Percentiles rank a stretch among this genome's conserved stretches.
Evolutionary conservation across 2,888 invertebrate genomes (phyloP).

Genomic region (Macaria liturata): DNA sequence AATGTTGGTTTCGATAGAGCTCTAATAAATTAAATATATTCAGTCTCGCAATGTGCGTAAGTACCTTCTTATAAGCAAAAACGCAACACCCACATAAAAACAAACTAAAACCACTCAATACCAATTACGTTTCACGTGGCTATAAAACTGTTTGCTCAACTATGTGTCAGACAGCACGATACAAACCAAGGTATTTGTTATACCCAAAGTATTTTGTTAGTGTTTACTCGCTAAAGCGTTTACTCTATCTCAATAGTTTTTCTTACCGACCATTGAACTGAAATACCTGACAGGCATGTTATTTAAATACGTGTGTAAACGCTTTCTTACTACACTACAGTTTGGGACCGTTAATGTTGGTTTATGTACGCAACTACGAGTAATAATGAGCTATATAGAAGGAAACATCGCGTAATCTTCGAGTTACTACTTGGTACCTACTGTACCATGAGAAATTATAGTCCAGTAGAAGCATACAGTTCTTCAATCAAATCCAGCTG

Average conservation of each 20-base stretch:
- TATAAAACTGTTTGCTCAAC: constrained; percentile 29
- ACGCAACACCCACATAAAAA: constrained; percentile 1
- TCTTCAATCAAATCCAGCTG: neutral
- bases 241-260: constrained; percentile 20
- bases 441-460: too few relatives aligned
- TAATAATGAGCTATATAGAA: too few relatives aligned
- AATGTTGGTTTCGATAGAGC: too few relatives aligned
- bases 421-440: too few relatives aligned
- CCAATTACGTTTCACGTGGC: constrained; percentile 26
- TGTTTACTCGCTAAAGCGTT: constrained; percentile 28
- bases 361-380: too few relatives aligned
- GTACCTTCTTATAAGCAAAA: neutral
- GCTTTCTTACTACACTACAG: neutral
- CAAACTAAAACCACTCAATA: constrained; percentile 16
- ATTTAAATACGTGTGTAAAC: constrained; percentile 10
- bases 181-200: constrained; percentile 28
- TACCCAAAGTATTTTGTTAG: constrained; percentile 19
- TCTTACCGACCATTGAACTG: constrained; percentile 20
- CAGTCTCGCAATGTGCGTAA: too few relatives aligned
- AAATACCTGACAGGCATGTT: constrained; percentile 1
- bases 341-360: too few relatives aligned
- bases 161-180: constrained; percentile 29
- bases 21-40: too few relatives aligned
- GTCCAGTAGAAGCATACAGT: neutral
- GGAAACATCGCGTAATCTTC: too few relatives aligned